Base-by-base conservation (phyloP, 2,113 vertebrate genomes). In the Engraulis encrasicolus region DNA sequence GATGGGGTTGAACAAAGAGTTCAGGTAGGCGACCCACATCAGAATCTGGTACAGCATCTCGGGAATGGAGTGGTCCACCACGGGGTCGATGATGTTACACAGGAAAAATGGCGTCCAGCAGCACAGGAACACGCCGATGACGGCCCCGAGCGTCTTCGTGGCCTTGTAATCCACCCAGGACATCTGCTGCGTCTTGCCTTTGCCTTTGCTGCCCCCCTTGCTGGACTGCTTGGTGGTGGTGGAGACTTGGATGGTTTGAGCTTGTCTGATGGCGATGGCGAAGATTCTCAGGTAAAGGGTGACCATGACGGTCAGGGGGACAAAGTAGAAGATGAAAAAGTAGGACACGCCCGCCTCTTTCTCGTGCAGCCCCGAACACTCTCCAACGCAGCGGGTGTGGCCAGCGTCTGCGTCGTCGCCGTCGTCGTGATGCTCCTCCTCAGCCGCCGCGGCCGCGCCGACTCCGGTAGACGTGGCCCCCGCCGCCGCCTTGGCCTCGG, bases 21-120 rank as follows among this genome's bases (percentile, higher is more conserved):
- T 96, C 86, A 97, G 89, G 81, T 96, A 97, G 54, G 95, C 96
- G 86, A 95, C 92, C 95, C 96, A 96, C 89, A 94, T 90, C 78
- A 96, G 83, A 38, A 84, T 88, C 85, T 96, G 94, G 37, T 91
- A 92, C 85, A 96, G 78, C 71, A 92, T 3, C 19, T 90, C 84
- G 5, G 94, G 92, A 34, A 92, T 90, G 7, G 85, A 20, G 0
- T 96, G 95, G 81, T 89, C 90, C 82, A 95, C 82, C 81, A 96
- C 92, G 31, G 95, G 94, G 78, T 95, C 92, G 7, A 90, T 88
- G 78, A 91, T 91, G 20, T 91, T 95, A 81, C 94, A 94, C 85
- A 96, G 86, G 82, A 97, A 96, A 85, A 95, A 96, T 0, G 96
- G 96, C 6, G 93, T 93, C 96, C 96, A 96, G 48, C 96, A 96